phyloP scores from a whole-genome alignment of 2,113 vertebrate genomes.

The Pelobates fuscus region DNA sequence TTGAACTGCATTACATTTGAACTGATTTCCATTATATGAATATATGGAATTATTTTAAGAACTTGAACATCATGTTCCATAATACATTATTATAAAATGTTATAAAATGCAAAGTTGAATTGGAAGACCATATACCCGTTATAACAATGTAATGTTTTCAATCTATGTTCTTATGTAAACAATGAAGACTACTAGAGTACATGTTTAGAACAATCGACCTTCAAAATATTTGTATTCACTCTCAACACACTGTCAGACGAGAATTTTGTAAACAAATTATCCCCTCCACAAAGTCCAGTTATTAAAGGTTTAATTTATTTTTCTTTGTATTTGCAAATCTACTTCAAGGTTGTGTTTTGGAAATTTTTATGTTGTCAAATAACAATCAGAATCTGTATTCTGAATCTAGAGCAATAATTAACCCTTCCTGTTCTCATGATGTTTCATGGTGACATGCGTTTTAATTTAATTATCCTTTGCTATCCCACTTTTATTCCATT shows the following conservation, averaged over 20 bases:
- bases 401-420: no score
- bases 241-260: background rate
- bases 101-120: background rate
- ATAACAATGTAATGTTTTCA: background rate
- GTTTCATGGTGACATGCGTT: no score
- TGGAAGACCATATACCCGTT: background rate
- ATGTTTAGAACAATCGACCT: slow-evolving; percentile 3
- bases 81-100: background rate
- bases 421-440: no score
- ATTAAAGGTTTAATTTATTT: slow-evolving; percentile 4
- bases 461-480: no score
- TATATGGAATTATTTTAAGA: background rate
- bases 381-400: no score
- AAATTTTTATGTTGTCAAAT: no score
- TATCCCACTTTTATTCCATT: no score
- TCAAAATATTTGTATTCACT: background rate
- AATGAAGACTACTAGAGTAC: slow-evolving; percentile 10
- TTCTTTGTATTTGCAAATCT: background rate
- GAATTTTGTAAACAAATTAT: slow-evolving; percentile 21
- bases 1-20: background rate
- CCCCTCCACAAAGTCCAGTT: background rate
- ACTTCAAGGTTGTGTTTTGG: slow-evolving; percentile 4
- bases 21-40: background rate
- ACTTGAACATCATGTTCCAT: background rate
- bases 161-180: background rate